Evolutionary conservation across 2,797 vertebrate species (phyloP).

Genomic region (Sebastes oblongus): DNA sequence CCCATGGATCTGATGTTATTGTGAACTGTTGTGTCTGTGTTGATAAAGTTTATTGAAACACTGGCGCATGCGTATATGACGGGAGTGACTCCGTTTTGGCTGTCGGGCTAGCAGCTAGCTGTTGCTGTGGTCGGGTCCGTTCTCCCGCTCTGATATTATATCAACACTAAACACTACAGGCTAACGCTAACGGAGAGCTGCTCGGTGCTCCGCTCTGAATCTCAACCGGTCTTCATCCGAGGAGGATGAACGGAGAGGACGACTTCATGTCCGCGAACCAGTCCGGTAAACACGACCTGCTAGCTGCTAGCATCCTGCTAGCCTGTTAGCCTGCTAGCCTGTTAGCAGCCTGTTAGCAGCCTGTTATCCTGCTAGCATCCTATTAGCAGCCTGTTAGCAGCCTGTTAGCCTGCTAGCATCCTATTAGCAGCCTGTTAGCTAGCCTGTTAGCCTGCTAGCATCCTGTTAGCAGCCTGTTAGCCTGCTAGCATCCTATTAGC

Average conservation of each 20-base stretch:
- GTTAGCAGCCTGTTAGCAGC: too few relatives aligned
- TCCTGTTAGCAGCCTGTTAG: too few relatives aligned
- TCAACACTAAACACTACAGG: too few relatives aligned
- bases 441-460: too few relatives aligned
- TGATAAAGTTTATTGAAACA: not conserved
- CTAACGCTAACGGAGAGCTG: fast-evolving
- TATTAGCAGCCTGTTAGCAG: too few relatives aligned
- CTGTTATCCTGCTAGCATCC: too few relatives aligned
- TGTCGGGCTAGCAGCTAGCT: not conserved
- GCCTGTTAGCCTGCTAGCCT: too few relatives aligned
- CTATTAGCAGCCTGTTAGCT: too few relatives aligned
- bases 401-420: too few relatives aligned
- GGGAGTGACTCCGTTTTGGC: conserved; percentile 54
- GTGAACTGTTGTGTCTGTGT: not conserved
- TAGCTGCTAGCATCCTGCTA: too few relatives aligned
- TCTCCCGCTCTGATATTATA: not conserved
- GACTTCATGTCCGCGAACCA: conserved; percentile 78
- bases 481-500: too few relatives aligned
- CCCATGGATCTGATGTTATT: too few relatives aligned
- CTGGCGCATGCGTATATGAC: conserved; percentile 44
- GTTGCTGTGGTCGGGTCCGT: not conserved
- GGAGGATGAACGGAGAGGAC: conserved; percentile 81
- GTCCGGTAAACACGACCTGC: conserved; percentile 60
- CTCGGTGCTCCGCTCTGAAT: not conserved
- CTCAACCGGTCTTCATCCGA: not conserved